Conservation (phyloP, 1,140 invertebrate species). For the Formica exsecta region DNA sequence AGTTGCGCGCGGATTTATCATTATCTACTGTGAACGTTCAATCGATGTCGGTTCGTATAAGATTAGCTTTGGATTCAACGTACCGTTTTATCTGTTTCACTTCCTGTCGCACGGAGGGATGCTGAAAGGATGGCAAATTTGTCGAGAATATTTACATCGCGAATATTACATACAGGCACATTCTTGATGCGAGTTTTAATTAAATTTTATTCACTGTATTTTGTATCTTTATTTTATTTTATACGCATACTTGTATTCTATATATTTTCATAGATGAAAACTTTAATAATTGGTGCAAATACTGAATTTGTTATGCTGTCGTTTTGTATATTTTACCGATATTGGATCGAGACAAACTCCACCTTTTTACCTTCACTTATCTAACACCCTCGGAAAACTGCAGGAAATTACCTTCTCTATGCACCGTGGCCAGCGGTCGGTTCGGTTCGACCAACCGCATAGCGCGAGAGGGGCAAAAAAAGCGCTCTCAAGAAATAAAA, state of each 20-base stretch:
- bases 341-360: background rate
- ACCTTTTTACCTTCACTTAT: conserved; percentile 6
- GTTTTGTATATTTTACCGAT: conserved; percentile 13
- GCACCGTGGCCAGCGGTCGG: conserved; percentile 5
- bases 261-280: background rate
- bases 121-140: conserved; percentile 5
- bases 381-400: conserved; percentile 48
- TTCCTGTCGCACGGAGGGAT: conserved; percentile 19
- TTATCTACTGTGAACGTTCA: conserved; percentile 26
- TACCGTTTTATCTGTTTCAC: conserved; percentile 49
- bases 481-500: conserved; percentile 39
- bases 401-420: conserved; percentile 48
- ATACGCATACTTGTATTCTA: background rate
- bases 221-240: background rate
- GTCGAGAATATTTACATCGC: conserved; percentile 3
- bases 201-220: background rate
- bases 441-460: conserved; percentile 37
- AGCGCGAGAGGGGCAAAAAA: conserved; percentile 39
- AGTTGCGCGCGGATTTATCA: conserved; percentile 45
- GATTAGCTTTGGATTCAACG: conserved; percentile 26
- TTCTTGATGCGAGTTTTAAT: background rate
- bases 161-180: background rate
- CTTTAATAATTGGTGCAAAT: background rate
- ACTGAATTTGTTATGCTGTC: background rate
- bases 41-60: background rate